These are phyloP conservation scores for Drosophila bipectinata DNA, from an alignment of 1,140 invertebrate species.

Conservation along the genomic window DNA sequence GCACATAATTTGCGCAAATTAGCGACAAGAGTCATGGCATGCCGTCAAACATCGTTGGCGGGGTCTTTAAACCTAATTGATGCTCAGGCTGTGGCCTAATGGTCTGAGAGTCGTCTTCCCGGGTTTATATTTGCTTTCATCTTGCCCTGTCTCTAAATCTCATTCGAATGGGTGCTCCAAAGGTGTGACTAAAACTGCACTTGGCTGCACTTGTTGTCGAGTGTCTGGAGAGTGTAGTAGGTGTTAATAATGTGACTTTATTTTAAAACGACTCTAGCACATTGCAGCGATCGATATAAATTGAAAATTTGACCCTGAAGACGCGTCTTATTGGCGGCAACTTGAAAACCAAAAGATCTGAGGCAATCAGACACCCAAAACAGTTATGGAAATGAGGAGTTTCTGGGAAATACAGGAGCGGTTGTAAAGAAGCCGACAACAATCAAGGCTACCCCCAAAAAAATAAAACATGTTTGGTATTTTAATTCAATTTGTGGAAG, in stretches of 20 bases:
- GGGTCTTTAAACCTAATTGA: conserved; percentile 78
- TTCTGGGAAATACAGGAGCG: conserved; percentile 16
- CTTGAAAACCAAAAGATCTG: conserved; percentile 33
- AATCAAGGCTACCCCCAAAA: conserved; percentile 20
- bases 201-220: conserved; percentile 41
- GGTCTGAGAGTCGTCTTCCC: conserved; percentile 23
- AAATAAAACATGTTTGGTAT: conserved; percentile 57
- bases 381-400: conserved; percentile 70
- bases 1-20: conserved; percentile 82
- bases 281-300: conserved; percentile 63
- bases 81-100: conserved; percentile 51
- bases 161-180: conserved; percentile 40
- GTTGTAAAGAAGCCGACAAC: conserved; percentile 42
- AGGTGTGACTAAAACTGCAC: conserved; percentile 50
- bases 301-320: conserved; percentile 71
- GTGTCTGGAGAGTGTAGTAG: conserved; percentile 41
- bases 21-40: conserved; percentile 74
- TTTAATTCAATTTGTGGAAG: conserved; percentile 68
- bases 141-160: neutral
- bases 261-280: neutral
- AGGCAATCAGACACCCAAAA: conserved; percentile 56
- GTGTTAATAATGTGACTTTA: conserved; percentile 41
- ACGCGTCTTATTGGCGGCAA: conserved; percentile 45
- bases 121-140: conserved; percentile 44
- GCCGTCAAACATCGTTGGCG: conserved; percentile 50